A percentile compares a stretch with the other conserved stretches of the same genome.
phyloP scores from a whole-genome alignment of 2,888 invertebrate genomes.

The Megaustenia siamemsis region DNA sequence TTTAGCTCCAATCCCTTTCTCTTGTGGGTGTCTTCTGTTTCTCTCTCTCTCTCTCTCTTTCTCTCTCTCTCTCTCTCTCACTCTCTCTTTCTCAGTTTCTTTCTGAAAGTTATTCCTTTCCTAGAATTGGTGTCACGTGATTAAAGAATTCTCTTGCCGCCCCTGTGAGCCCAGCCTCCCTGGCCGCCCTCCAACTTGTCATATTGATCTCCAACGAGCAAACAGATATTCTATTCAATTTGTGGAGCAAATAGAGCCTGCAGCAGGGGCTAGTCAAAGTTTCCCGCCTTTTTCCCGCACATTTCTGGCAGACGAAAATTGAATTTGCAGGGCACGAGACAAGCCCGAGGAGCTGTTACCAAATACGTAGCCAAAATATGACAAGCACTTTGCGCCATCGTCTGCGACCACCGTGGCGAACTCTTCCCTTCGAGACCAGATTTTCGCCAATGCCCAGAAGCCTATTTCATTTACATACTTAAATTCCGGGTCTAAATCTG shows the following conservation, averaged over 20 bases:
- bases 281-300: neutral
- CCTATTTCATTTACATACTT: slow-evolving; percentile 30
- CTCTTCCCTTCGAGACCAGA: neutral
- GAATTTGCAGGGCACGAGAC: slow-evolving; percentile 7
- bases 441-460: neutral
- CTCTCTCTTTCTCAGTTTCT: neutral
- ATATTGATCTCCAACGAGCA: slow-evolving; percentile 42
- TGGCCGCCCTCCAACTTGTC: slow-evolving; percentile 34
- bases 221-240: slow-evolving; percentile 55
- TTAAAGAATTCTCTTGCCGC: neutral
- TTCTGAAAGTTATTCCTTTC: neutral
- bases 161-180: neutral
- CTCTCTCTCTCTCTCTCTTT: too few relatives aligned
- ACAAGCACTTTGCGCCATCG: neutral
- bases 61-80: neutral
- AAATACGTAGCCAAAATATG: slow-evolving; percentile 9
- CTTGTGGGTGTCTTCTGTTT: too few relatives aligned
- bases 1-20: too few relatives aligned
- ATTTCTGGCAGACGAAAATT: slow-evolving; percentile 27
- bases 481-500: slow-evolving; percentile 7
- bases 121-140: neutral
- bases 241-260: slow-evolving; percentile 38
- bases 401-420: neutral
- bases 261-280: slow-evolving; percentile 10
- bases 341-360: neutral